These are phyloP conservation scores for Agriotes lineatus DNA, from an alignment of 2,888 invertebrate species.

Conservation along the genomic window DNA sequence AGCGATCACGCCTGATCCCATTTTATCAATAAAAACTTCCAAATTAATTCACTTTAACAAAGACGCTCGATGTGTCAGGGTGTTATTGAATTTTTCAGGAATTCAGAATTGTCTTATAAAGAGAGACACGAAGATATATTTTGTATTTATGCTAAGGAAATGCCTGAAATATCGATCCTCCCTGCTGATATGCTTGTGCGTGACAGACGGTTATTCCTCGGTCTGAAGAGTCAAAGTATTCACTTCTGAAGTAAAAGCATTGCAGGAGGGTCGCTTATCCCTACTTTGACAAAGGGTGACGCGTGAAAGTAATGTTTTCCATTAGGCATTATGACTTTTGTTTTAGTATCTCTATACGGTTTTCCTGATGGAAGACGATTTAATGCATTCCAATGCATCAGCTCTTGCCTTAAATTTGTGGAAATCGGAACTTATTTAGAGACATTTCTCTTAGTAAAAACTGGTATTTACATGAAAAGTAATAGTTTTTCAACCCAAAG, in stretches of 20 bases:
- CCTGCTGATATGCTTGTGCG: background rate
- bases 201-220: background rate
- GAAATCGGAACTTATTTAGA: background rate
- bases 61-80: background rate
- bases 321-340: slow-evolving; percentile 4
- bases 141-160: slow-evolving; percentile 5
- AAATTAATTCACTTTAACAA: background rate
- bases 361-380: background rate
- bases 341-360: too few species aligned
- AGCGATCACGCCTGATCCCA: background rate
- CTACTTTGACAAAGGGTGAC: slow-evolving; percentile 8
- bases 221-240: background rate
- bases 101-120: background rate
- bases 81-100: slow-evolving; percentile 14
- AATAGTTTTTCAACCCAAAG: too few species aligned
- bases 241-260: background rate
- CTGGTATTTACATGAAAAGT: too few species aligned
- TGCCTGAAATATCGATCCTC: background rate
- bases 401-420: background rate
- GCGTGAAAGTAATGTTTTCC: slow-evolving; percentile 7
- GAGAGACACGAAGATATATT: background rate
- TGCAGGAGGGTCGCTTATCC: background rate
- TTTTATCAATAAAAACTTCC: background rate
- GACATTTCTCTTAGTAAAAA: too few species aligned
- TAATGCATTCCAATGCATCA: background rate